A percentile compares a stretch with the other conserved stretches of the same genome.
These are phyloP conservation scores for Cydia splendana DNA, from an alignment of 1,140 invertebrate genomes.

Conservation along the genomic window DNA sequence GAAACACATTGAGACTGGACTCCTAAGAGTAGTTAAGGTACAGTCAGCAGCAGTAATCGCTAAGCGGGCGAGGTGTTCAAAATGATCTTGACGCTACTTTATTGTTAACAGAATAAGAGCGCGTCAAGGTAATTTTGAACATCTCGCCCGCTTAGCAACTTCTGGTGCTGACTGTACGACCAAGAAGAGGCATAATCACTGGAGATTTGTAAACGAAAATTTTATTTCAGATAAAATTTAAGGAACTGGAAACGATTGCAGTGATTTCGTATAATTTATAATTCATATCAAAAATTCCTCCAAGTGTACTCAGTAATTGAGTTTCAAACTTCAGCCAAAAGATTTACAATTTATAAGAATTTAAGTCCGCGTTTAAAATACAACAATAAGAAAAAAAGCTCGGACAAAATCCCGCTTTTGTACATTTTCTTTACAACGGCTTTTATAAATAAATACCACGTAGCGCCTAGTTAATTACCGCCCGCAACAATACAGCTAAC, in stretches of 20 bases:
- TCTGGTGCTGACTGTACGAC: too few relatives aligned
- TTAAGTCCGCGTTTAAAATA: constrained; percentile 4
- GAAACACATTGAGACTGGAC: too few relatives aligned
- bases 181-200: too few relatives aligned
- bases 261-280: constrained; percentile 8
- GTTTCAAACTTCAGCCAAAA: neutral
- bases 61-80: too few relatives aligned
- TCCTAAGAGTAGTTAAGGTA: too few relatives aligned
- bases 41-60: too few relatives aligned
- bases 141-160: too few relatives aligned
- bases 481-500: constrained; percentile 41
- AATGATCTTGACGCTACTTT: too few relatives aligned
- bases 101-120: too few relatives aligned
- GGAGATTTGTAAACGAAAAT: neutral
- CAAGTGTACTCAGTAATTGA: constrained; percentile 1
- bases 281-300: neutral
- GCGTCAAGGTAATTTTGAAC: too few relatives aligned
- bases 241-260: neutral
- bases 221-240: neutral
- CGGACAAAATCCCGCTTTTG: neutral
- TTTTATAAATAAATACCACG: constrained; percentile 30
- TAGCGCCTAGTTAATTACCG: constrained; percentile 40
- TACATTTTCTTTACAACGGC: constrained; percentile 2
- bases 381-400: neutral
- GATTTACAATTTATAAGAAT: constrained; percentile 28